Evolutionary conservation across 2,113 vertebrate genomes (phyloP).

Genomic region (Phrynosoma platyrhinos): DNA sequence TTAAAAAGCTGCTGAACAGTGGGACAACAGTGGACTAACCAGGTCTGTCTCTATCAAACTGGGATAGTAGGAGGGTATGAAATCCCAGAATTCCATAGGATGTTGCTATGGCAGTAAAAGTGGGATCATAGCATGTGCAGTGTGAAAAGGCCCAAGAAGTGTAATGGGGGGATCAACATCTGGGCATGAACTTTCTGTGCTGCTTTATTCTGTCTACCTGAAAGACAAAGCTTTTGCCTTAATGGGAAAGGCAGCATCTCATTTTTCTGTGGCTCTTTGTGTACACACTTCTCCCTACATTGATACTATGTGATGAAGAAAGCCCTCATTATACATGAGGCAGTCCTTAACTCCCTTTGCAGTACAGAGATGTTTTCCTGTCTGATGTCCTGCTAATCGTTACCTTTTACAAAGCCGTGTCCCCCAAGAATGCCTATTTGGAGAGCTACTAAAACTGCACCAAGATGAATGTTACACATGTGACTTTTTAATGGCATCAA

Average conservation of each 20-base stretch:
- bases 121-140: too few relatives aligned
- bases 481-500: slow-evolving; percentile 55
- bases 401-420: slow-evolving; percentile 11
- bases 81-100: too few relatives aligned
- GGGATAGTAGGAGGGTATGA: too few relatives aligned
- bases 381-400: slow-evolving; percentile 1
- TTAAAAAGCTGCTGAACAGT: too few relatives aligned
- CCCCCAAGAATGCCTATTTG: slow-evolving; percentile 49
- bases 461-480: slow-evolving; percentile 40
- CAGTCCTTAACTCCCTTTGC: background rate
- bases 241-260: background rate
- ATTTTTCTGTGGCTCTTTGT: background rate
- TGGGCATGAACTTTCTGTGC: background rate
- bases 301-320: background rate
- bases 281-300: background rate
- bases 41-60: too few relatives aligned
- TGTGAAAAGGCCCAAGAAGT: background rate
- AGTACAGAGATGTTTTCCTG: slow-evolving; percentile 25
- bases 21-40: too few relatives aligned
- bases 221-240: background rate
- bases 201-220: background rate
- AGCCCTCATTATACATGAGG: background rate
- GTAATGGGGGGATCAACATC: too few relatives aligned
- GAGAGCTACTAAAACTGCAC: slow-evolving; percentile 50
- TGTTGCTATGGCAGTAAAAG: too few relatives aligned